Base-by-base conservation (phyloP, 2,797 vertebrate genomes). In the Pangasius djambal region DNA sequence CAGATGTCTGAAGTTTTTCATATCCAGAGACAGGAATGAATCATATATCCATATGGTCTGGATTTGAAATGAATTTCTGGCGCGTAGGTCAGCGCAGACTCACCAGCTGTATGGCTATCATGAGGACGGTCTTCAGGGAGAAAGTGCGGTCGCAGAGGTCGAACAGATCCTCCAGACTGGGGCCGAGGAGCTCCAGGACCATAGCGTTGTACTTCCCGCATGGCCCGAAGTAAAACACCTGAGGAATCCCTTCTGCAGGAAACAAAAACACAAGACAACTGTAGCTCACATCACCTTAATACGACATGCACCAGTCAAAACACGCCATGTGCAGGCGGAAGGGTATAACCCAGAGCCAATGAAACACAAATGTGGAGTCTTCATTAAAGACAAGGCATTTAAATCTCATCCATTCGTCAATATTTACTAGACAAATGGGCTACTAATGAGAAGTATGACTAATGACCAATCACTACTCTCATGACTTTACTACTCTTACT, bases 31-130 rank as follows among this genome's bases (percentile, higher is more conserved):
- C 20, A 59, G 57, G 20, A 61, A 61, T 7, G 22, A 25, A 44
- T 44, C 40, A 44, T 44, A 6, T 44, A 61, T 61, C 59, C 4
- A 37, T 37, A 37, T 16, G 4, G 67, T n/a, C 5, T 69, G 67
- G 34, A 69, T 70, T 12, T 37, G 15, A 70, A 70, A 15, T 16
- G 2, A 37, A 37, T 57, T 57, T 15, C 40, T 10, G 72, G 12
- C 12, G 9, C 40, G 74, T 48, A 52, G n/a, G 40, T 44, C 6
- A 10, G 25, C 8, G 6, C 25, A 25, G 1, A 18, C 97, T 95
- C 94, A 99, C 98, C 97, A 99, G 96, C 95, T 99, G 98, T 96
- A 99, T 98, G 59, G 98, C 98, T 86, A 99, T 99, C 98, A 99
- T 99, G 93, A 99, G 97, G 96, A 99, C 98, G 0, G 98, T 99